These are phyloP conservation scores for Holotrichia oblita DNA, from an alignment of 1,140 invertebrate species.

Conservation along the genomic window DNA sequence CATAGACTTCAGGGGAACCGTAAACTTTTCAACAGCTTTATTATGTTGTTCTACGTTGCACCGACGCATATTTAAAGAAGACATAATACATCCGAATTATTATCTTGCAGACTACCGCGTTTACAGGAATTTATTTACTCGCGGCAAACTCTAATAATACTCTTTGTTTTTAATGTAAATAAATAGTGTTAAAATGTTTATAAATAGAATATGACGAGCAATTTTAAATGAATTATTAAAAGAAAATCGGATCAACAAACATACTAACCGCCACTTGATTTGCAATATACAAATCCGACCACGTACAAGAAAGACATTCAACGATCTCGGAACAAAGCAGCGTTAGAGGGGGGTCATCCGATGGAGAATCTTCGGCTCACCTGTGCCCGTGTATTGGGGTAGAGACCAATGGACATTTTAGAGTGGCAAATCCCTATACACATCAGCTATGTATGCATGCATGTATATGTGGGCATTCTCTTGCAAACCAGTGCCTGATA, in stretches of 20 bases:
- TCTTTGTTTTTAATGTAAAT: conserved; percentile 32
- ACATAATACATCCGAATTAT: conserved; percentile 35
- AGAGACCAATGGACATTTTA: conserved; percentile 15
- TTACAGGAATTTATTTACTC: conserved; percentile 34
- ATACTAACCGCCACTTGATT: neutral
- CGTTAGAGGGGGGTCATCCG: neutral
- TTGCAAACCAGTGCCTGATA: neutral
- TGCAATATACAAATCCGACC: neutral
- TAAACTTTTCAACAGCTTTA: conserved; percentile 36
- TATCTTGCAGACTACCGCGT: conserved; percentile 25
- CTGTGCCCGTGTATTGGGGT: conserved; percentile 15
- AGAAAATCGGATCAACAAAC: conserved; percentile 4
- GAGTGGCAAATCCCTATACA: conserved; percentile 20
- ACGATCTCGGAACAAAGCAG: conserved; percentile 1
- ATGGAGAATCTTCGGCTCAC: conserved; percentile 30
- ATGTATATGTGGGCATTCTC: conserved; percentile 13
- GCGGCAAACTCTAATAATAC: conserved; percentile 35
- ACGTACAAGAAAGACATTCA: conserved; percentile 22
- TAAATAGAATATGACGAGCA: neutral
- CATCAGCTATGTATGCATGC: neutral
- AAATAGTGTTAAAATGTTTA: neutral
- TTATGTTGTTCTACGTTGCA: conserved; percentile 16
- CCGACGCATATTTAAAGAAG: conserved; percentile 25
- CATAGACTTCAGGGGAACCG: conserved; percentile 34
- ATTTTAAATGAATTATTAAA: too few species aligned